phyloP scores from a whole-genome alignment of 2,888 invertebrate genomes.

The Luperina nickerlii region DNA sequence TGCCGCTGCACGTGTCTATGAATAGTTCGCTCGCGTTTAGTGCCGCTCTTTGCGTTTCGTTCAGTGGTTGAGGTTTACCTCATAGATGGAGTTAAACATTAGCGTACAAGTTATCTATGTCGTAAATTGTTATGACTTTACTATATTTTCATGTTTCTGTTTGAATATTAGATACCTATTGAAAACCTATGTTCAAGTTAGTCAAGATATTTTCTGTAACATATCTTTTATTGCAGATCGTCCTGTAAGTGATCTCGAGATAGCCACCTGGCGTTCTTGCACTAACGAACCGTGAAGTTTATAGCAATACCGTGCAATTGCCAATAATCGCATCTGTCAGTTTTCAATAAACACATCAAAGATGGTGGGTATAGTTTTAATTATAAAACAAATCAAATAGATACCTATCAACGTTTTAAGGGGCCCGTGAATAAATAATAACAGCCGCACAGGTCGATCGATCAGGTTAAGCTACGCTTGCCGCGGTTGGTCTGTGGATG shows the following conservation, averaged over 20 bases:
- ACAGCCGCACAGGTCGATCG: too few species aligned
- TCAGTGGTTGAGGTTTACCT: slow-evolving; percentile 20
- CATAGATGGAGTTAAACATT: slow-evolving; percentile 21
- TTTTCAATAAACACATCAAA: slow-evolving; percentile 36
- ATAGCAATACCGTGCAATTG: slow-evolving; percentile 61
- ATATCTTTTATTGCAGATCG: background rate
- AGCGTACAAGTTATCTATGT: slow-evolving; percentile 43
- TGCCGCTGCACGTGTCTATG: slow-evolving; percentile 37
- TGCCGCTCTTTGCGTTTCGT: slow-evolving; percentile 26
- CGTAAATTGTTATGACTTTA: slow-evolving; percentile 46
- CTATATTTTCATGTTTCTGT: slow-evolving; percentile 37
- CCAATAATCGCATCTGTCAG: slow-evolving; percentile 40
- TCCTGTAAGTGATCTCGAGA: slow-evolving; percentile 15
- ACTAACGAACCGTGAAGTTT: slow-evolving; percentile 59
- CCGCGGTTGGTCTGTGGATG: too few species aligned
- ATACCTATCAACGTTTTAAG: background rate
- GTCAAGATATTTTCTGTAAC: background rate
- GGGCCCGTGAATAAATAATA: too few species aligned
- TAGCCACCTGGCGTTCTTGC: slow-evolving; percentile 23
- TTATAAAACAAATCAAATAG: slow-evolving; percentile 11
- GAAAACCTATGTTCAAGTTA: background rate
- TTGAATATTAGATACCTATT: slow-evolving; percentile 2
- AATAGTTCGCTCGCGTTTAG: slow-evolving; percentile 47
- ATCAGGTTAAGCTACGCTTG: too few species aligned
- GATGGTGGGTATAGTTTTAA: slow-evolving; percentile 12